Percentiles rank a stretch among this genome's conserved stretches.
These are phyloP conservation scores for Choreutis nemorana DNA, from an alignment of 2,888 invertebrate genomes.

Conservation along the genomic window DNA sequence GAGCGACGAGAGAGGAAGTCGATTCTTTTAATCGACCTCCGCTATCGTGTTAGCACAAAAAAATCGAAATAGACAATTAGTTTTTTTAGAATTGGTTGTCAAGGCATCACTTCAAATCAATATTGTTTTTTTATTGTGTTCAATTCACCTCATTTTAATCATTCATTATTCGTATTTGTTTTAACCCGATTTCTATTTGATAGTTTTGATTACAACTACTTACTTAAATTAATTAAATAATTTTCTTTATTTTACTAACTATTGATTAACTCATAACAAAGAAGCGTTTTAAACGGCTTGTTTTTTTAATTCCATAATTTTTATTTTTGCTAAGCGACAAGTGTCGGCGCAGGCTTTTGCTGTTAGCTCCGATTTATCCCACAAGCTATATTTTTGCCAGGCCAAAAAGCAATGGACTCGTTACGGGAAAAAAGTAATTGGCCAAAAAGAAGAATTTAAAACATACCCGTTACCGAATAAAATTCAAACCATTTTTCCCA, in stretches of 20 bases:
- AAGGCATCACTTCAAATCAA: slow-evolving; percentile 49
- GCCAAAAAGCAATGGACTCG: slow-evolving; percentile 33
- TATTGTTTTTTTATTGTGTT: slow-evolving; percentile 8
- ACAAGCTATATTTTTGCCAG: slow-evolving; percentile 42
- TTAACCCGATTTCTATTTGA: too few species aligned
- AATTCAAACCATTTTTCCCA: slow-evolving; percentile 35
- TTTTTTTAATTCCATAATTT: slow-evolving; percentile 12
- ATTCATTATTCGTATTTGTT: slow-evolving; percentile 10
- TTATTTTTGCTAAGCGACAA: slow-evolving; percentile 18
- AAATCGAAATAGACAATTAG: too few species aligned
- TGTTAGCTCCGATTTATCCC: slow-evolving; percentile 26
- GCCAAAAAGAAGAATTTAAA: slow-evolving; percentile 10
- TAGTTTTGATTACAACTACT: too few species aligned
- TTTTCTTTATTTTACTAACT: slow-evolving; percentile 31
- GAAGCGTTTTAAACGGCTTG: slow-evolving; percentile 21
- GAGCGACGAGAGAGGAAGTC: too few species aligned
- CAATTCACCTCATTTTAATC: slow-evolving; percentile 6
- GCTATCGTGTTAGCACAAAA: too few species aligned
- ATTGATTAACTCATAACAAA: slow-evolving; percentile 20
- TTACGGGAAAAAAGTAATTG: slow-evolving; percentile 36
- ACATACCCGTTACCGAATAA: slow-evolving; percentile 8
- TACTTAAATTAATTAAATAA: too few species aligned
- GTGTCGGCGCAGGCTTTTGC: slow-evolving; percentile 25
- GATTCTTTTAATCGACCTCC: too few species aligned
- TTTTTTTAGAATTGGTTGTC: too few species aligned